Percentiles rank a stretch among this genome's conserved stretches.
Conservation (phyloP, 23 tunicate genomes). For the Diplosoma virens region DNA sequence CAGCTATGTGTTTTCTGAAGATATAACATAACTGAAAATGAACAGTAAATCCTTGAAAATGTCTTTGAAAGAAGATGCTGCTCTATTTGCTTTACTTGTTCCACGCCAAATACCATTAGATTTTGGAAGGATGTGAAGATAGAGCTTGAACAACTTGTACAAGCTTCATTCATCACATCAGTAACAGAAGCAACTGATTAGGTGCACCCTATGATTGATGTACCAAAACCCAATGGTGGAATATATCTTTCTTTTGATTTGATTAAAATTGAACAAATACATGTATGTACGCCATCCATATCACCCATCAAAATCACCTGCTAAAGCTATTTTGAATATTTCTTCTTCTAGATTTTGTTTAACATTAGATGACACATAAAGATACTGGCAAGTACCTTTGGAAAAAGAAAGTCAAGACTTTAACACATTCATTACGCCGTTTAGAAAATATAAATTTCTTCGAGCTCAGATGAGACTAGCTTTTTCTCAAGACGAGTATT, state of each 20-base stretch:
- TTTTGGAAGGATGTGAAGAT: background rate
- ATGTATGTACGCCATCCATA: background rate
- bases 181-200: background rate
- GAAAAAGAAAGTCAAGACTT: background rate
- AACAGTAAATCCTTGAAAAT: background rate
- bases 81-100: background rate
- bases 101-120: background rate
- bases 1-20: background rate
- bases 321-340: background rate
- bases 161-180: background rate
- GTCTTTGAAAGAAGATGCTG: background rate
- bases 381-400: background rate
- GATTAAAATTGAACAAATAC: background rate
- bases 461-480: background rate
- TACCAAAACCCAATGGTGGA: background rate
- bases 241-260: background rate
- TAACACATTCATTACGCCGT: background rate
- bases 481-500: background rate
- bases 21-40: background rate
- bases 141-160: background rate
- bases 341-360: background rate
- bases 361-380: background rate
- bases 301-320: background rate
- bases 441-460: background rate
- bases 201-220: background rate